These are phyloP conservation scores for Caprella mutica DNA, from an alignment of 2,888 invertebrate genomes.

Conservation along the genomic window DNA sequence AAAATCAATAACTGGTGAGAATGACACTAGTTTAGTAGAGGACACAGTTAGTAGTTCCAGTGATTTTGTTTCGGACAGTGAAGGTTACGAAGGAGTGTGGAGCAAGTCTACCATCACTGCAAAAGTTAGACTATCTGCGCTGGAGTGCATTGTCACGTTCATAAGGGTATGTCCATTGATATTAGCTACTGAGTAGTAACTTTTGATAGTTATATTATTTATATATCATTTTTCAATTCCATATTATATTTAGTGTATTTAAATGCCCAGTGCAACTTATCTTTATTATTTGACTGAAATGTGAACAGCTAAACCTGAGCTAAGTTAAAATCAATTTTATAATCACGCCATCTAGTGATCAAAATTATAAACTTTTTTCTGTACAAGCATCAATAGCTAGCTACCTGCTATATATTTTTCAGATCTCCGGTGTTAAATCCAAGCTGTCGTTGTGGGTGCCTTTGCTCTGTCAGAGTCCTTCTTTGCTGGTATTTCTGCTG, in stretches of 20 bases:
- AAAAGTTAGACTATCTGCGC: conserved; percentile 13
- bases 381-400: neutral
- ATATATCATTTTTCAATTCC: neutral
- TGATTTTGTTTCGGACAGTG: conserved; percentile 12
- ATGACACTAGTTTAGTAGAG: too few relatives aligned
- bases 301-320: too few relatives aligned
- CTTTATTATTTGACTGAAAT: too few relatives aligned
- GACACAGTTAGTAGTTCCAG: neutral
- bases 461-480: conserved; percentile 26
- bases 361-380: neutral
- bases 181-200: neutral
- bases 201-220: neutral
- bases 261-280: too few relatives aligned
- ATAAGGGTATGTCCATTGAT: conserved; percentile 15
- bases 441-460: conserved; percentile 18
- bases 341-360: neutral
- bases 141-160: conserved; percentile 20
- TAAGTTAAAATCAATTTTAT: too few relatives aligned
- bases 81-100: neutral
- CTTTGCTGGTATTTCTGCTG: conserved; percentile 26
- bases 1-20: too few relatives aligned
- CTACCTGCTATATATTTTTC: neutral
- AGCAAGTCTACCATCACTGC: conserved; percentile 4
- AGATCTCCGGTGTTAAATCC: neutral
- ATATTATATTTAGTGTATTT: too few relatives aligned